Evolutionary conservation across 1,140 invertebrate genomes (phyloP).

Genomic region (Carcinoscorpius rotundicauda): DNA sequence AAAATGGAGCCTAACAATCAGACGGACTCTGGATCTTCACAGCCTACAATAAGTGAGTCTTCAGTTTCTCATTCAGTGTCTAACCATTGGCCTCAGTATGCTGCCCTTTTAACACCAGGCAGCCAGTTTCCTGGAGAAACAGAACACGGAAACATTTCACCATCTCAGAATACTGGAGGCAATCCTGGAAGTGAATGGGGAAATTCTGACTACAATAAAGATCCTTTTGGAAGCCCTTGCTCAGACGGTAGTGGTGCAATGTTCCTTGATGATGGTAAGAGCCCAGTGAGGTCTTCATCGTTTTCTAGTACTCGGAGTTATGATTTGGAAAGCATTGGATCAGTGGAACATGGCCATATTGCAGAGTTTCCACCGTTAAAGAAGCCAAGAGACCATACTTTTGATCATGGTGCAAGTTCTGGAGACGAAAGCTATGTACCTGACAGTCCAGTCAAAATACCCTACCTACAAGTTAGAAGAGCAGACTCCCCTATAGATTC

Average conservation of each 20-base stretch:
- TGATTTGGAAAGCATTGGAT: neutral
- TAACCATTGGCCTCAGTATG: too few relatives aligned
- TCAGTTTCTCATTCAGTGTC: too few relatives aligned
- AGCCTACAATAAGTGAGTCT: too few relatives aligned
- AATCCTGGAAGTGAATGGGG: too few relatives aligned
- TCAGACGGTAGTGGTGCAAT: conserved; percentile 24
- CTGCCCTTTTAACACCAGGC: too few relatives aligned
- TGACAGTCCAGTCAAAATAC: conserved; percentile 17
- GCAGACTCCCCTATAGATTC: conserved; percentile 77
- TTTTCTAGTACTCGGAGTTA: conserved; percentile 48
- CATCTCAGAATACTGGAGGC: too few relatives aligned
- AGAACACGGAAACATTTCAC: too few relatives aligned
- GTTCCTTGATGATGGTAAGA: conserved; percentile 59
- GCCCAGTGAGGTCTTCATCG: conserved; percentile 53
- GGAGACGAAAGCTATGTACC: conserved; percentile 45
- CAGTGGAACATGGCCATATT: too few relatives aligned
- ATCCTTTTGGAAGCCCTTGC: conserved; percentile 6
- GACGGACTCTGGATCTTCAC: too few relatives aligned
- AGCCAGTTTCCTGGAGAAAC: too few relatives aligned
- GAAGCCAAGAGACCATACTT: conserved; percentile 51
- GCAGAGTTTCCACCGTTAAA: conserved; percentile 24
- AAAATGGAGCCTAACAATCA: conserved; percentile 50
- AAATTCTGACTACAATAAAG: too few relatives aligned
- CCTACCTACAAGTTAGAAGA: conserved; percentile 1
- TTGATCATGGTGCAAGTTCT: conserved; percentile 36